A percentile compares a stretch with the other conserved stretches of the same genome.
Evolutionary conservation across 2,888 invertebrate species (phyloP).

Genomic region (Ichneumoninae sp.): DNA sequence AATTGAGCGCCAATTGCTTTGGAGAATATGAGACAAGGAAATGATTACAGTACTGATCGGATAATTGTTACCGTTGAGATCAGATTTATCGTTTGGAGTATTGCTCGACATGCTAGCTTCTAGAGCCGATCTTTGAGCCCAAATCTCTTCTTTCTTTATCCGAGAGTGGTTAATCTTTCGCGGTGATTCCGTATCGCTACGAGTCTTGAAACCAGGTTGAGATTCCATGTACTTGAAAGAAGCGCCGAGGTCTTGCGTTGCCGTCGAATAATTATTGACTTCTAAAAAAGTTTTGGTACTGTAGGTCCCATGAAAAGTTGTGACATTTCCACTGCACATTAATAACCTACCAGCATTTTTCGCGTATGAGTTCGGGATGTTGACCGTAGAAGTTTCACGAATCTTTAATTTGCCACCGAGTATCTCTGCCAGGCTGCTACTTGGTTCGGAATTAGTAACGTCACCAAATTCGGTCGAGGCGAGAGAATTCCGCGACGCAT

Average conservation of each 20-base stretch:
- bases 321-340: neutral
- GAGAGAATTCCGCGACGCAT: conserved; percentile 5
- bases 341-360: conserved; percentile 1
- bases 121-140: conserved; percentile 62
- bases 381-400: conserved; percentile 23
- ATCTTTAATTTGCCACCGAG: conserved; percentile 8
- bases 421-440: conserved; percentile 41
- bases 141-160: conserved; percentile 61
- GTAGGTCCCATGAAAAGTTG: neutral
- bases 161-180: conserved; percentile 22
- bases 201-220: conserved; percentile 40
- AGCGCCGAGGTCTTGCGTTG: conserved; percentile 6
- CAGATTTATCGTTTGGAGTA: conserved; percentile 36
- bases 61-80: conserved; percentile 29
- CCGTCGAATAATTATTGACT: conserved; percentile 36
- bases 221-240: conserved; percentile 43
- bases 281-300: conserved; percentile 26
- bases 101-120: conserved; percentile 58
- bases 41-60: neutral
- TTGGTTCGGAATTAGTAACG: conserved; percentile 1
- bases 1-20: neutral
- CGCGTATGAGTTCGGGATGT: neutral
- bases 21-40: neutral
- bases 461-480: conserved; percentile 1
- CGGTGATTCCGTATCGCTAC: conserved; percentile 33